These are phyloP conservation scores for Lophotriccus pileatus DNA, from an alignment of 2,797 vertebrate species.

Conservation along the genomic window DNA sequence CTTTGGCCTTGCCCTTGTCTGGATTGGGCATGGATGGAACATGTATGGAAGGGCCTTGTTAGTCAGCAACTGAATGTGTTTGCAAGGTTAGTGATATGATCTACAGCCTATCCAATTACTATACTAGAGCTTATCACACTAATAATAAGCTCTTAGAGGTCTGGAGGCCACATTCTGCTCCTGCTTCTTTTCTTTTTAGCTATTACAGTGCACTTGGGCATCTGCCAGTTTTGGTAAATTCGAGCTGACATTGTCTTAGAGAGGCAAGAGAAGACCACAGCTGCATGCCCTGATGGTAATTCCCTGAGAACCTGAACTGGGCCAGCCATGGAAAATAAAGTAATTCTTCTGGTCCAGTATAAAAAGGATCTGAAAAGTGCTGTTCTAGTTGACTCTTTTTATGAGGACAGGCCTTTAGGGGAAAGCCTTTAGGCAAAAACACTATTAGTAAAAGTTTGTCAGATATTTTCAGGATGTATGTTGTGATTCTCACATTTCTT, in stretches of 20 bases:
- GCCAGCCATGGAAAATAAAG: neutral
- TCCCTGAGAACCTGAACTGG: neutral
- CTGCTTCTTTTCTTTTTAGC: neutral
- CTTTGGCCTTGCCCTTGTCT: constrained; percentile 15
- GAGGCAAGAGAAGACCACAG: neutral
- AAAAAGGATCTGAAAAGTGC: neutral
- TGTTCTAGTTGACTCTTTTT: neutral
- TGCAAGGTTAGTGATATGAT: neutral
- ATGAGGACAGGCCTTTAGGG: neutral
- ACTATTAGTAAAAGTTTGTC: neutral
- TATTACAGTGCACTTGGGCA: neutral
- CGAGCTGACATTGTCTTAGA: neutral
- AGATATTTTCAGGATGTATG: neutral
- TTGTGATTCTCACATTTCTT: neutral
- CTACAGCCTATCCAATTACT: neutral
- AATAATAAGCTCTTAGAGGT: neutral
- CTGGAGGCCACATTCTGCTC: neutral
- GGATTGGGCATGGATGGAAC: neutral
- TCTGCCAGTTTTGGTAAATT: neutral
- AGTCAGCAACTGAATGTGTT: constrained; percentile 12
- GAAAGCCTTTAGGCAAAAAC: neutral
- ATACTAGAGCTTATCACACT: neutral
- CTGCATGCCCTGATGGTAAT: neutral
- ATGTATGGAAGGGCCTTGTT: neutral
- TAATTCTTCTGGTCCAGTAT: neutral